A percentile compares a stretch with the other conserved stretches of the same genome.
Conservation (phyloP, 2,888 invertebrate species). For the Eupithecia insigniata region DNA sequence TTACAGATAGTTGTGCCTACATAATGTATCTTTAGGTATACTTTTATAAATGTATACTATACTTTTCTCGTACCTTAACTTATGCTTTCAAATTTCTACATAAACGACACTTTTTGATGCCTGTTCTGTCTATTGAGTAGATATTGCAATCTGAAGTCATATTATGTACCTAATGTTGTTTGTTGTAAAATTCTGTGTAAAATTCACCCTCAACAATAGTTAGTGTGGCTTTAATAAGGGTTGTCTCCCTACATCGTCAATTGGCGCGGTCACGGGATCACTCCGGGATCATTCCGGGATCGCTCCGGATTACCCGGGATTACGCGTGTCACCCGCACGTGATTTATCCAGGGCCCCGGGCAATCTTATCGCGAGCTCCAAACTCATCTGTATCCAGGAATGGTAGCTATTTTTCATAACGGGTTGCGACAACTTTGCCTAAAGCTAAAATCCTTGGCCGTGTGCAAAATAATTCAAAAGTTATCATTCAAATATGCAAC, state of each 20-base stretch:
- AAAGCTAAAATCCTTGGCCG: neutral
- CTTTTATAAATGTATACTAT: too few species aligned
- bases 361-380: constrained; percentile 18
- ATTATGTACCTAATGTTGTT: neutral
- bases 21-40: too few species aligned
- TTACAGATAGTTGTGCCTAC: too few species aligned
- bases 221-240: constrained; percentile 7
- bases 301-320: constrained; percentile 44
- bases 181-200: neutral
- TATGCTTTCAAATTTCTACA: too few species aligned
- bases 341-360: constrained; percentile 42
- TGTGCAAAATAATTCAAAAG: neutral
- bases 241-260: neutral
- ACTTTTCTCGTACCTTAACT: too few species aligned
- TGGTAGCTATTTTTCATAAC: neutral
- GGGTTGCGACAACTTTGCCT: neutral
- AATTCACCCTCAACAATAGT: neutral
- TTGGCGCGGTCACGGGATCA: constrained; percentile 30
- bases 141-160: too few species aligned
- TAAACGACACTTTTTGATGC: too few species aligned
- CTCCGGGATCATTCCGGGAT: constrained; percentile 31
- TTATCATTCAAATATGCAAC: neutral
- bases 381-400: constrained; percentile 16
- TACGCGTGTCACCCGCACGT: constrained; percentile 34
- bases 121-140: too few species aligned